Evolutionary conservation across 2,888 invertebrate species (phyloP).

Genomic region (Stramonita haemastoma): DNA sequence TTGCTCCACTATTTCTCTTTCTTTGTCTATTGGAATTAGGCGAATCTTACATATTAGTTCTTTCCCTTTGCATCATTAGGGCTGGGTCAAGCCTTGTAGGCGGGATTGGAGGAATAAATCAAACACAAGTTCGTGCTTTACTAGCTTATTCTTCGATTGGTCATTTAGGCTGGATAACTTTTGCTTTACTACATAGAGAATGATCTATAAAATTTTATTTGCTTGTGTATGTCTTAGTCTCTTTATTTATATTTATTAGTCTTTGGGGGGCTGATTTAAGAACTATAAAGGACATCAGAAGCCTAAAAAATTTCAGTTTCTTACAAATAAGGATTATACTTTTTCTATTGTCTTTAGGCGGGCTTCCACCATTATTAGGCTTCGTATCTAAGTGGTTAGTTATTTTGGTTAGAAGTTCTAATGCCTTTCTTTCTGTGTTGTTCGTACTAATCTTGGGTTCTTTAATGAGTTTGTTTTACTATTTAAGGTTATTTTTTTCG

Average conservation of each 20-base stretch:
- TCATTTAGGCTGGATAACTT: slow-evolving; percentile 56
- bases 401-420: background rate
- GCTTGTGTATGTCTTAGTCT: background rate
- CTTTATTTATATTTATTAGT: background rate
- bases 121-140: slow-evolving; percentile 37
- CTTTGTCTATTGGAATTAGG: background rate
- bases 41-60: background rate
- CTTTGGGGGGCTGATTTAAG: background rate
- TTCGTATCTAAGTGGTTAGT: slow-evolving; percentile 39
- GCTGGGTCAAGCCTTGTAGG: background rate
- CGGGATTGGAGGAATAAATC: background rate
- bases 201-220: slow-evolving; percentile 30
- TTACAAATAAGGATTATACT: background rate
- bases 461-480: slow-evolving; percentile 41
- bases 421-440: background rate
- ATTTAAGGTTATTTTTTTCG: slow-evolving; percentile 37
- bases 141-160: slow-evolving; percentile 57
- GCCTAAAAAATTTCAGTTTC: background rate
- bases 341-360: slow-evolving; percentile 27
- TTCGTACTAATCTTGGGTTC: background rate
- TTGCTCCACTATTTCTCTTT: slow-evolving; percentile 31
- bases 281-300: background rate
- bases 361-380: slow-evolving; percentile 45
- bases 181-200: background rate
- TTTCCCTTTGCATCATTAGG: background rate